These are phyloP conservation scores for Eclectus roratus DNA, from an alignment of 2,113 vertebrate species.

Conservation along the genomic window DNA sequence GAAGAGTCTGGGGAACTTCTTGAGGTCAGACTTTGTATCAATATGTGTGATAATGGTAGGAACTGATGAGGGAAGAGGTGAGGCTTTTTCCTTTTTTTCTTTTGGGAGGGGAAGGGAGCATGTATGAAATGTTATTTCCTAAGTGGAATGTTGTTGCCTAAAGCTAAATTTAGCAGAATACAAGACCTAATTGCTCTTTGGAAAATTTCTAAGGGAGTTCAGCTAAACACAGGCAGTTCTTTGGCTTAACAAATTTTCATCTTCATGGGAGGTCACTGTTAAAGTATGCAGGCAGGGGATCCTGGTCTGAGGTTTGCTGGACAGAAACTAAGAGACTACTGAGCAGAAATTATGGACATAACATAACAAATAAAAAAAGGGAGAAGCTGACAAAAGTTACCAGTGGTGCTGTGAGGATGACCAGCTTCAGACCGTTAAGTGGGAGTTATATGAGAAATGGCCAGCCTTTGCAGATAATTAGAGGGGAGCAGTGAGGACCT, in stretches of 20 bases:
- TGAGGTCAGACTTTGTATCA: neutral
- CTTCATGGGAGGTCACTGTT: neutral
- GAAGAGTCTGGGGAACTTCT: neutral
- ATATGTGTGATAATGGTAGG: accelerated
- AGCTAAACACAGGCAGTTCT: neutral
- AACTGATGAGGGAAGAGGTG: neutral
- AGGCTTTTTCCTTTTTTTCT: neutral
- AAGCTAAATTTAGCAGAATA: neutral
- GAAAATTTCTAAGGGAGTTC: neutral
- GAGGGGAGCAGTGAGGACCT: neutral
- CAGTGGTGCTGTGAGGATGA: neutral
- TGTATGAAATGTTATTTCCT: neutral
- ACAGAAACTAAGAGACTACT: neutral
- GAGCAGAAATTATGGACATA: neutral
- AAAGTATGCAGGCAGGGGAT: neutral
- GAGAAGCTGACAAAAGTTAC: neutral
- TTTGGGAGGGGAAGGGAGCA: neutral
- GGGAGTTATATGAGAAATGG: neutral
- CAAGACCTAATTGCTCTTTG: neutral
- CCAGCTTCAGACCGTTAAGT: neutral
- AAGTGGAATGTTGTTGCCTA: neutral
- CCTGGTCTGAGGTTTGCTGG: neutral
- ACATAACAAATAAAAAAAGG: neutral
- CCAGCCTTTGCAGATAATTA: neutral
- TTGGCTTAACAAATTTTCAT: neutral